phyloP scores from a whole-genome alignment of 2,888 invertebrate genomes.

The Syritta pipiens region DNA sequence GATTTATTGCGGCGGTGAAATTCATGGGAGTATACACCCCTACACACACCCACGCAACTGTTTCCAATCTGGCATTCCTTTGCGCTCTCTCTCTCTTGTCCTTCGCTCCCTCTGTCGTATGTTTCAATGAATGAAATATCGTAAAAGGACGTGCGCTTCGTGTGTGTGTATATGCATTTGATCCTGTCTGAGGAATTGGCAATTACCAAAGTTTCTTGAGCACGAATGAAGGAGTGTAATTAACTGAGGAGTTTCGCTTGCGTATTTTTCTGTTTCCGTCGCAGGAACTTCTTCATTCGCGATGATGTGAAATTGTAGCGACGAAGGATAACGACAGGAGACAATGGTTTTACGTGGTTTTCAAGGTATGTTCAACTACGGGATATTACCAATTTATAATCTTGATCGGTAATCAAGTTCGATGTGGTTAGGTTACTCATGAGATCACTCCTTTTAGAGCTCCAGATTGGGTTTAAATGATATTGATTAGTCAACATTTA shows the following conservation, averaged over 20 bases:
- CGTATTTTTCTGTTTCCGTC: background rate
- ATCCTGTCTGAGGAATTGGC: slow-evolving; percentile 35
- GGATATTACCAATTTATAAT: no score
- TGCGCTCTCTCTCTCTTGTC: no score
- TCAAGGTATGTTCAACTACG: no score
- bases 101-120: no score
- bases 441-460: no score
- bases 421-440: no score
- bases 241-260: slow-evolving; percentile 27
- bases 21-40: slow-evolving; percentile 8
- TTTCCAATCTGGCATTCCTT: no score
- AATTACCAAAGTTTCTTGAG: slow-evolving; percentile 52
- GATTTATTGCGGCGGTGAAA: slow-evolving; percentile 62
- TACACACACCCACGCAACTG: slow-evolving; percentile 27
- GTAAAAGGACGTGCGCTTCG: slow-evolving; percentile 36
- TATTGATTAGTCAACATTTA: no score
- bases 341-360: no score
- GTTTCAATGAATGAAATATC: slow-evolving; percentile 63
- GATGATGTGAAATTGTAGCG: background rate
- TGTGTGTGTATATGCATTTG: slow-evolving; percentile 17
- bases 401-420: no score
- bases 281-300: background rate
- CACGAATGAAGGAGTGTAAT: slow-evolving; percentile 45
- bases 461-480: no score
- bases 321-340: no score